Base-by-base conservation (phyloP, 92 coral and sea anemone genomes). In the Chrysogorgia sp. region DNA sequence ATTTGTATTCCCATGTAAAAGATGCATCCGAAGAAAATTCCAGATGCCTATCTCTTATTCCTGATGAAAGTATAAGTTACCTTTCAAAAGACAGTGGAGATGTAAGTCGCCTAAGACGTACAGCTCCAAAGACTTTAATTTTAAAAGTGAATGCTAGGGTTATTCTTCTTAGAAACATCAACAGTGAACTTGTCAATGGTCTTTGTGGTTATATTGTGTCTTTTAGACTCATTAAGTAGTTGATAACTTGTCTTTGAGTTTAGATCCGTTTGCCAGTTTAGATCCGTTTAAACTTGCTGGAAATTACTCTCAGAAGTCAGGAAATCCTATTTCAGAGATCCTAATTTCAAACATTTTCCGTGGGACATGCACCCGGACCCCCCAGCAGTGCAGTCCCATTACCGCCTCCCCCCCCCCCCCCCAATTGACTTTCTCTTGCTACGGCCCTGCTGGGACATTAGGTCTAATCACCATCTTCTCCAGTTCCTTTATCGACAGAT, bases 101-200 rank as follows among this genome's bases (percentile, higher is more conserved):
- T 33, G 28, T 15, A 32, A 26, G 26, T 28, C 33, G 32, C 33
- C 26, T 75, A n/a, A 52, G 58, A 17, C 56, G 79, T 70, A 17
- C 79, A 20, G 85, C 77, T 22, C 55, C 57, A 8, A 30, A 24
- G n/a, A 32, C 33, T 40, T 40, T 81, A 26, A 49, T 34, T 19
- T 20, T 81, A 35, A 81, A 81, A 57, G 77, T 55, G 9, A 21
- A 57, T 12, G 67, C 58, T 30, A 67, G 79, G 53, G 69, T 81
- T 22, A 79, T 81, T 15, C 43, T 81, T 55, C 67, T 81, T 9
- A 81, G 68, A 60, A 81, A 81, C 67, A 19, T 81, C 0, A 66
- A 45, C 50, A 35, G 24, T 14, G 29, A 40, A 55, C 37, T 81
- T 1, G 57, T 61, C 10, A 77, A 77, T 63, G 82, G 82, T 49